These are phyloP conservation scores for Pica pica DNA, from an alignment of 2,113 vertebrate species.

Conservation along the genomic window DNA sequence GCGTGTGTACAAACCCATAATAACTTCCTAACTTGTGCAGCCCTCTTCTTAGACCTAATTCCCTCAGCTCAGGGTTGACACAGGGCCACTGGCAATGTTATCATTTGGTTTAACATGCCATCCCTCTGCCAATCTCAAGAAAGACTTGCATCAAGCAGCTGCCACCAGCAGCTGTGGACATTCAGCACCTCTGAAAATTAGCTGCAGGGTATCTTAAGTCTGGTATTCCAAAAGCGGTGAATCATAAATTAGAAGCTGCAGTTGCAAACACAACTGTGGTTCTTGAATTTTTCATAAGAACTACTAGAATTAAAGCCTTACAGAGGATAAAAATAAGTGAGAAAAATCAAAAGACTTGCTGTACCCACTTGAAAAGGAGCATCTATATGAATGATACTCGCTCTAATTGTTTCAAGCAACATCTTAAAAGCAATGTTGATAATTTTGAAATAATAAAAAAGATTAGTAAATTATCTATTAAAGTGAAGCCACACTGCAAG, in stretches of 20 bases:
- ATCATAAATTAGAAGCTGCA: slow-evolving; percentile 6
- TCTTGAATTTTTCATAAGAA: slow-evolving; percentile 35
- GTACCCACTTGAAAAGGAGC: not conserved
- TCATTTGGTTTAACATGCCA: not conserved
- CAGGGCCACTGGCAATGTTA: not conserved
- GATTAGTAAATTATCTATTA: not conserved
- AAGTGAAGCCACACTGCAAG: not conserved
- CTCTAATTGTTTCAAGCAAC: slow-evolving; percentile 1
- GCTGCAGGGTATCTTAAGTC: not conserved
- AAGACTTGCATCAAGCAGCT: not conserved
- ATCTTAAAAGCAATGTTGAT: not conserved
- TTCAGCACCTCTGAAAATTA: slow-evolving; percentile 27
- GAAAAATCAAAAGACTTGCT: slow-evolving; percentile 13
- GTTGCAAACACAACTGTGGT: not conserved
- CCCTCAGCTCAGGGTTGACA: not conserved
- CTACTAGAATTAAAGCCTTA: not conserved
- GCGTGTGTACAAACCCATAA: not conserved
- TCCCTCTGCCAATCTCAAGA: not conserved
- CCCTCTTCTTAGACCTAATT: not conserved
- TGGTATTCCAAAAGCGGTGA: not conserved
- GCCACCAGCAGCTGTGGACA: not conserved
- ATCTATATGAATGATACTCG: not conserved
- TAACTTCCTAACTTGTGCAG: not conserved
- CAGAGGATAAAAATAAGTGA: not conserved
- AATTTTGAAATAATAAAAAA: not conserved